Evolutionary conservation across 53 echinoderm and acorn worm species (phyloP).

Genomic region (Actinopyga echinites): DNA sequence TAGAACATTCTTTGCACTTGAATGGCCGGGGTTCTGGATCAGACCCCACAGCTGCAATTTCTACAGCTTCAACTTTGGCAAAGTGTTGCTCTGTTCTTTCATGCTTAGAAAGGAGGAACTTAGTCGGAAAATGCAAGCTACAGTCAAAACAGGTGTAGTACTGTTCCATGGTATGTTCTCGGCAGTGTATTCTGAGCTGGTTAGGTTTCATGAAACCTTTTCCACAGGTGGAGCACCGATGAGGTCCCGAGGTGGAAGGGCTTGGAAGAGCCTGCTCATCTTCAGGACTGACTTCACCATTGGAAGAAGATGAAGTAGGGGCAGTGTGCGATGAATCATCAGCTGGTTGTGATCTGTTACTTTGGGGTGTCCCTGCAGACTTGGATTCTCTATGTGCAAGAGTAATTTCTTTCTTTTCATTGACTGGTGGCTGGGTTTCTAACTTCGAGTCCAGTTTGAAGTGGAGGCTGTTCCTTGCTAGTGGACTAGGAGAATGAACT

Average conservation of each 20-base stretch:
- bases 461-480: slow-evolving; percentile 19
- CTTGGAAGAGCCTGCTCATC: slow-evolving; percentile 60
- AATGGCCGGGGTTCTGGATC: slow-evolving; percentile 92
- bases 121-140: slow-evolving; percentile 67
- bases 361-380: not conserved
- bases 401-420: slow-evolving; percentile 9
- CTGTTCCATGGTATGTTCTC: slow-evolving; percentile 75
- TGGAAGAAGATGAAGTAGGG: not conserved
- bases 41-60: slow-evolving; percentile 71
- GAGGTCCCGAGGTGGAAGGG: slow-evolving; percentile 73
- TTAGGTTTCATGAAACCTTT: slow-evolving; percentile 92
- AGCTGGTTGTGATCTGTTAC: not conserved
- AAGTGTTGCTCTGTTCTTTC: slow-evolving; percentile 92
- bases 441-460: slow-evolving; percentile 14
- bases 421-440: not conserved
- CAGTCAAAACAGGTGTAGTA: slow-evolving; percentile 88
- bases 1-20: slow-evolving; percentile 97
- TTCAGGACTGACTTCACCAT: slow-evolving; percentile 39
- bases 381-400: slow-evolving; percentile 26
- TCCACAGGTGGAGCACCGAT: slow-evolving; percentile 82
- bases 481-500: slow-evolving; percentile 55
- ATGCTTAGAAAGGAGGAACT: slow-evolving; percentile 82
- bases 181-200: slow-evolving; percentile 92
- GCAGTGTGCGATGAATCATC: not conserved
- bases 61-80: slow-evolving; percentile 90